These are phyloP conservation scores for Cricetomys ansorgei DNA, from an alignment of 2,113 vertebrate species.

Conservation along the genomic window DNA sequence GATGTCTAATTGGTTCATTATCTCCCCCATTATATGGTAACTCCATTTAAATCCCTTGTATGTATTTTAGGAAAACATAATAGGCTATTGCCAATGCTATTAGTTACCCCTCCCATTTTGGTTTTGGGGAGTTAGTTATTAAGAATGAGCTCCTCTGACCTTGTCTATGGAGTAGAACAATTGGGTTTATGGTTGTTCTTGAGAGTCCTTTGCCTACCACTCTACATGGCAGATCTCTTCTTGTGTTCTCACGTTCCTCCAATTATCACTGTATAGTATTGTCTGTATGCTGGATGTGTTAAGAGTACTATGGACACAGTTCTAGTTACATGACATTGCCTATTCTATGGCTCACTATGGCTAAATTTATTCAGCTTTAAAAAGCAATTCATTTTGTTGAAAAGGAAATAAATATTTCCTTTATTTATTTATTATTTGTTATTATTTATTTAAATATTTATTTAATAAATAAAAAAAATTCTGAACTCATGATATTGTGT, in stretches of 20 bases:
- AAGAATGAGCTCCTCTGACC: not conserved
- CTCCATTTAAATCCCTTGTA: not conserved
- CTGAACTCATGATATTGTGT: not conserved
- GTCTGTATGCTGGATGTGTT: not conserved
- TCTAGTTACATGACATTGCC: not conserved
- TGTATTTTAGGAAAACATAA: not conserved
- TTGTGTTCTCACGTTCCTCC: not conserved
- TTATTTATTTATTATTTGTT: too few relatives aligned
- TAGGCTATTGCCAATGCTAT: not conserved
- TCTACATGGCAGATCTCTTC: not conserved
- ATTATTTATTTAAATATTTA: too few relatives aligned
- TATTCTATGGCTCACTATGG: not conserved
- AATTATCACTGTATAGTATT: not conserved
- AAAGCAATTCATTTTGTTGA: slow-evolving; percentile 41
- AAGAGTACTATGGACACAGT: not conserved
- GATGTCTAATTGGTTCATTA: not conserved
- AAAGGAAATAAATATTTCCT: slow-evolving; percentile 55
- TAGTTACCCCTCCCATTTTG: not conserved
- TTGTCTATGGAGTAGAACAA: not conserved
- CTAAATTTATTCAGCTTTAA: slow-evolving; percentile 22
- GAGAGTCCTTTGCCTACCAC: not conserved
- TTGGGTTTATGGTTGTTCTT: not conserved
- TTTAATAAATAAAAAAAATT: too few relatives aligned
- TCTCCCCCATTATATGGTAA: not conserved
- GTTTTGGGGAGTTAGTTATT: not conserved